Conservation (phyloP, 92 coral and sea anemone species). For the Phenganax marumi region DNA sequence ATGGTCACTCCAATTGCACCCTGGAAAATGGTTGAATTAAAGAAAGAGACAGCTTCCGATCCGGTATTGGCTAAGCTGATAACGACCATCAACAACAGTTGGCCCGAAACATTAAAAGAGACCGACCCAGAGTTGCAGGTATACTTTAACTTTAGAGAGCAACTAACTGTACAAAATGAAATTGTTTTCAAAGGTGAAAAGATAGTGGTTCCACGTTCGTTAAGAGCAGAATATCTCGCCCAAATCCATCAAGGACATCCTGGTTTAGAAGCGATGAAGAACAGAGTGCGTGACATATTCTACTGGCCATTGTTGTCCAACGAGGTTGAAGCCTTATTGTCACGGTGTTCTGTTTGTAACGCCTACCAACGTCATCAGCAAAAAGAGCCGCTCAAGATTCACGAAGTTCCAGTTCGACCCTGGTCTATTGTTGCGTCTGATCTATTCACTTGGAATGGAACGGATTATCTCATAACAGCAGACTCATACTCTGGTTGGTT, state of each 20-base stretch:
- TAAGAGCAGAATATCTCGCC: constrained; percentile 1
- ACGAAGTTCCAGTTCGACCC: constrained; percentile 47
- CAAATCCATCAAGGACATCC: constrained; percentile 35
- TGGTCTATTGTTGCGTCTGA: constrained; percentile 31
- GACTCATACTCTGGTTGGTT: constrained; percentile 48
- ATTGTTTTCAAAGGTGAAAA: constrained; percentile 57
- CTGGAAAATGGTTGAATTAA: constrained; percentile 22
- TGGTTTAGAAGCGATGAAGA: constrained; percentile 51
- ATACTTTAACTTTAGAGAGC: constrained; percentile 1
- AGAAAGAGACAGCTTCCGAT: constrained; percentile 33
- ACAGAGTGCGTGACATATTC: constrained; percentile 37
- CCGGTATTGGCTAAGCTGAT: constrained; percentile 26
- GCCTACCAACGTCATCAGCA: constrained; percentile 39
- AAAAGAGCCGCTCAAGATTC: constrained; percentile 34
- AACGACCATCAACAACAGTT: constrained; percentile 15
- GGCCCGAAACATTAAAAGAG: constrained; percentile 18
- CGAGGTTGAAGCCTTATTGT: constrained; percentile 42
- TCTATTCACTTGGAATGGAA: constrained; percentile 35
- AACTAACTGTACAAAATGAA: constrained; percentile 21
- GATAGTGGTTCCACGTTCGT: constrained; percentile 52
- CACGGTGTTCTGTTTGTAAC: constrained; percentile 50
- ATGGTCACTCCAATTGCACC: constrained; percentile 29
- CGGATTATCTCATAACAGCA: constrained; percentile 18
- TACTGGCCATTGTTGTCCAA: constrained; percentile 49
- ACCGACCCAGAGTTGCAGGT: background rate